Conservation (phyloP, 37 sponge, comb jelly and placozoan genomes). For the Aphrocallistes beatrix region DNA sequence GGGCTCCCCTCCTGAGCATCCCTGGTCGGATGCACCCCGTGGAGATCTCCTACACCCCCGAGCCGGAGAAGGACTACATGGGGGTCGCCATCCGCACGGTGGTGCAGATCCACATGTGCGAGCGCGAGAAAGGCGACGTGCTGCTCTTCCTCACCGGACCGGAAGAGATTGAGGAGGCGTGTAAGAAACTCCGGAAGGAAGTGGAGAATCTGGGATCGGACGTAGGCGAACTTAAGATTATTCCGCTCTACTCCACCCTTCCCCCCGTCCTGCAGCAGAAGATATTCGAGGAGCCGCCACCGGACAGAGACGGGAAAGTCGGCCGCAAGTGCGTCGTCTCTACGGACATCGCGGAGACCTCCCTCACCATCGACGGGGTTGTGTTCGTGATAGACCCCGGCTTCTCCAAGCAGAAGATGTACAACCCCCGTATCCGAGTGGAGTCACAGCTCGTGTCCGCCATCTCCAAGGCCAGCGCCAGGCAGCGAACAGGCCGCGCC, state of each 20-base stretch:
- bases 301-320: constrained; percentile 71
- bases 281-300: constrained; percentile 94
- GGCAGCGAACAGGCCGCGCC: constrained; percentile 96
- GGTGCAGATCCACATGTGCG: constrained; percentile 94
- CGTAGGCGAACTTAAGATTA: constrained; percentile 74
- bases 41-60: constrained; percentile 99
- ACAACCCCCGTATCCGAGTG: constrained; percentile 94
- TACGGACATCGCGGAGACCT: constrained; percentile 98
- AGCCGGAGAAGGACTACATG: constrained; percentile 96
- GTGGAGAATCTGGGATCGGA: constrained; percentile 92
- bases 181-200: constrained; percentile 75
- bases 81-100: constrained; percentile 97
- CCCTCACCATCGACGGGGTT: constrained; percentile 96
- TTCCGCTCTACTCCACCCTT: constrained; percentile 94
- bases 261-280: constrained; percentile 93
- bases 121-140: constrained; percentile 83
- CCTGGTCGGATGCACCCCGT: constrained; percentile 98
- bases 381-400: constrained; percentile 99
- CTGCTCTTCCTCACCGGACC: constrained; percentile 96
- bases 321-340: constrained; percentile 93
- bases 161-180: constrained; percentile 98
- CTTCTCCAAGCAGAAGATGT: constrained; percentile 97
- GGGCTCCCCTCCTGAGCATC: constrained; percentile 94
- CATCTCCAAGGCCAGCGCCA: constrained; percentile 95
- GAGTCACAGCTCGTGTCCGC: constrained; percentile 95